Evolutionary conservation across 2,797 vertebrate species (phyloP), one percentile per base, ranked within the genome.

Genomic region (Enteromius unitaeniatus): DNA sequence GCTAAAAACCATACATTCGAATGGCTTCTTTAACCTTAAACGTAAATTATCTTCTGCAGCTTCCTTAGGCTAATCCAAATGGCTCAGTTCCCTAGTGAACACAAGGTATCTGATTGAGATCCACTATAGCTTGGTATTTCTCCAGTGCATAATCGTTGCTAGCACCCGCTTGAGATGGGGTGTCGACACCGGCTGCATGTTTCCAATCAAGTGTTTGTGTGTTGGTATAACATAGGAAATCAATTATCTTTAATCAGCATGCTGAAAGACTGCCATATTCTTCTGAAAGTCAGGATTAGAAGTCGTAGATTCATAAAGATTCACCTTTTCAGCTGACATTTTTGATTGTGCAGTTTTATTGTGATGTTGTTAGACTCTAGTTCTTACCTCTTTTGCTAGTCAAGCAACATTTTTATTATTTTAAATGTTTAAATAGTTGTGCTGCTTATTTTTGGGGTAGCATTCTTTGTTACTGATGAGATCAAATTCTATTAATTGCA

Each of bases 11-110:
- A 84, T 79, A 60, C 60, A 87, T 84, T 67, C 74, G 62, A 81
- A 78, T 40, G 19, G 78, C 72, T 83, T 85, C 75, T 45, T 84
- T 84, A 82, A 87, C 87, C 69, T 76, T 53, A 45, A 78, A 62
- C 64, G 74, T 79, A 81, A 85, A 55, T 82, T 76, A 79, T 87
- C 83, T 79, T 84, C 73, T 85, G 51, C 84, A 81, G 75, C 85
- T 72, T 81, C 53, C 74, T 79, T 58, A n/a, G 80, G 68, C 84
- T 87, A 87, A 84, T 88, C 84, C 81, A 84, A 85, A 83, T 81
- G 81, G 78, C 81, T 82, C 81, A 79, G 83, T 79, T 88, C 83
- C 69, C 83, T 69, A 34, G 84, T 87, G 79, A 88, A 85, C 81
- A 84, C 81, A 88, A 79, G 85, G 65, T 68, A 55, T 79, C 76